Evolutionary conservation across 2,888 invertebrate genomes (phyloP).

Genomic region (Eudasyphora cyanicolor): DNA sequence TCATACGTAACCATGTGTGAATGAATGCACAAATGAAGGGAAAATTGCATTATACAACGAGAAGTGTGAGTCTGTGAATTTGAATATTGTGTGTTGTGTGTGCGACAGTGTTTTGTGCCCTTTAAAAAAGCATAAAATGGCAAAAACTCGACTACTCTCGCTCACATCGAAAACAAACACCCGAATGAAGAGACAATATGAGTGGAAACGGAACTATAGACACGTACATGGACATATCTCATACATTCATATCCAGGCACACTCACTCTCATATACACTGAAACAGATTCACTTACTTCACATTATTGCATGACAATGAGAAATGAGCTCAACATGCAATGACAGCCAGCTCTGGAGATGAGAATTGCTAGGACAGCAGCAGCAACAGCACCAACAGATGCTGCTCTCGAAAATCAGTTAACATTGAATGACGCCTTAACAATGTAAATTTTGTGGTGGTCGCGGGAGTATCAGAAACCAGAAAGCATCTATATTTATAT

Average conservation of each 20-base stretch:
- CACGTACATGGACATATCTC: no score
- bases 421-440: slow-evolving; percentile 56
- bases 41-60: background rate
- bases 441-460: slow-evolving; percentile 37
- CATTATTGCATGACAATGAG: slow-evolving; percentile 56
- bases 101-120: background rate
- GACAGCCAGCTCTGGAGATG: background rate
- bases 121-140: slow-evolving; percentile 18
- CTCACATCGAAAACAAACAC: background rate
- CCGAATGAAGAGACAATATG: background rate
- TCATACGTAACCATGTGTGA: slow-evolving; percentile 39
- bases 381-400: slow-evolving; percentile 1
- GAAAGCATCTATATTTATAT: background rate
- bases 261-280: background rate
- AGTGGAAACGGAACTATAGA: background rate
- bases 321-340: slow-evolving; percentile 61
- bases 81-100: background rate
- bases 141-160: background rate
- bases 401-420: slow-evolving; percentile 54
- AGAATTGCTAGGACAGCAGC: background rate
- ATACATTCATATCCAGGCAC: no score
- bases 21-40: slow-evolving; percentile 4
- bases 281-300: background rate
- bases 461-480: background rate
- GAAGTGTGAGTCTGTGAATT: background rate